A percentile compares a stretch with the other conserved stretches of the same genome.
Evolutionary conservation across 2,888 invertebrate genomes (phyloP).

Genomic region (Idaea dimidiata): DNA sequence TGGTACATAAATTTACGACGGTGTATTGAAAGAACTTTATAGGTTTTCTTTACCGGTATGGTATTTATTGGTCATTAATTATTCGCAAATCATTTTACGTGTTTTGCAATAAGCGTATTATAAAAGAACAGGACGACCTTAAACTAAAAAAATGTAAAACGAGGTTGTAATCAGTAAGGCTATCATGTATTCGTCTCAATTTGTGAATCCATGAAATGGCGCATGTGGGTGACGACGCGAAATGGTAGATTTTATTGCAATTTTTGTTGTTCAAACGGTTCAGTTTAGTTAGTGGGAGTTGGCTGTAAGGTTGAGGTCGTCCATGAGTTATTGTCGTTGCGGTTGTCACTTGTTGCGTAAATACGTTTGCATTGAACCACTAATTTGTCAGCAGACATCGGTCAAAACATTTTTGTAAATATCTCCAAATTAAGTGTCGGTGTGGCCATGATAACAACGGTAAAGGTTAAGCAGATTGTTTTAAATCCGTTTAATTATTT

Average conservation of each 20-base stretch:
- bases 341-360: conserved; percentile 54
- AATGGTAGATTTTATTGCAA: conserved; percentile 49
- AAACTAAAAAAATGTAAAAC: conserved; percentile 52
- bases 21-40: conserved; percentile 13
- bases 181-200: conserved; percentile 65
- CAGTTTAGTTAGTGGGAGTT: conserved; percentile 58
- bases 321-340: conserved; percentile 55
- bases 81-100: conserved; percentile 49
- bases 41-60: conserved; percentile 35
- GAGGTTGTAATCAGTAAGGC: conserved; percentile 68
- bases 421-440: background rate
- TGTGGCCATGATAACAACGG: background rate
- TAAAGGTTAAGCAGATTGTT: background rate
- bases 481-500: background rate
- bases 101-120: conserved; percentile 47
- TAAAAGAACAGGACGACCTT: conserved; percentile 61
- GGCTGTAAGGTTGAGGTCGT: conserved; percentile 69
- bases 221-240: conserved; percentile 60
- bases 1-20: conserved; percentile 21
- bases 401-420: background rate
- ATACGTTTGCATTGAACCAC: conserved; percentile 39
- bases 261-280: conserved; percentile 61
- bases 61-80: conserved; percentile 47
- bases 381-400: background rate
- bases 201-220: conserved; percentile 62